phyloP scores from a whole-genome alignment of 2,888 invertebrate species.

The Drosophila mercatorum region DNA sequence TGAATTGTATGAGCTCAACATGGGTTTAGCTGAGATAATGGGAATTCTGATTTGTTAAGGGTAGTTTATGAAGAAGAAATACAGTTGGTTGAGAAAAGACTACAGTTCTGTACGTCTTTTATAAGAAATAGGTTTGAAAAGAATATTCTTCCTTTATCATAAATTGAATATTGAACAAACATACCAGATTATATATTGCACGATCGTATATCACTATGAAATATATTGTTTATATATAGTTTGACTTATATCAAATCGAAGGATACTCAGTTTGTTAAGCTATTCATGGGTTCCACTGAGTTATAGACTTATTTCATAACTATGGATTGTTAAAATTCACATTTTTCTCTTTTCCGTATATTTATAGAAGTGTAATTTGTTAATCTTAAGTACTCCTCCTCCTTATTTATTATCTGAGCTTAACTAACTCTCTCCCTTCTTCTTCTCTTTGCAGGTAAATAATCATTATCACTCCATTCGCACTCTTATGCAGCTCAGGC shows the following conservation, averaged over 20 bases:
- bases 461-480: constrained; percentile 13
- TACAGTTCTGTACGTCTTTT: background rate
- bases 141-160: background rate
- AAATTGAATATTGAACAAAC: accelerated
- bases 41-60: background rate
- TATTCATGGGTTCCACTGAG: background rate
- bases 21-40: constrained; percentile 1
- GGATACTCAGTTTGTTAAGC: too few relatives aligned
- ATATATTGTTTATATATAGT: background rate
- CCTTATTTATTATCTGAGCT: background rate
- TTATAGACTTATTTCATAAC: background rate
- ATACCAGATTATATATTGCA: background rate
- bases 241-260: background rate
- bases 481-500: constrained; percentile 50
- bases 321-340: too few relatives aligned
- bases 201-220: background rate
- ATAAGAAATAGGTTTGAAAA: background rate
- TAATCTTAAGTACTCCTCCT: background rate
- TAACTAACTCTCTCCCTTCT: constrained; percentile 40
- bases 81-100: background rate
- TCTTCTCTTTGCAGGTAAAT: constrained; percentile 79
- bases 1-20: constrained; percentile 4
- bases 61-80: background rate
- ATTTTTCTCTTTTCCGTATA: background rate
- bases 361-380: too few relatives aligned